These are phyloP conservation scores for Pangasius mekongensis DNA, from an alignment of 2,797 vertebrate species.

Conservation along the genomic window DNA sequence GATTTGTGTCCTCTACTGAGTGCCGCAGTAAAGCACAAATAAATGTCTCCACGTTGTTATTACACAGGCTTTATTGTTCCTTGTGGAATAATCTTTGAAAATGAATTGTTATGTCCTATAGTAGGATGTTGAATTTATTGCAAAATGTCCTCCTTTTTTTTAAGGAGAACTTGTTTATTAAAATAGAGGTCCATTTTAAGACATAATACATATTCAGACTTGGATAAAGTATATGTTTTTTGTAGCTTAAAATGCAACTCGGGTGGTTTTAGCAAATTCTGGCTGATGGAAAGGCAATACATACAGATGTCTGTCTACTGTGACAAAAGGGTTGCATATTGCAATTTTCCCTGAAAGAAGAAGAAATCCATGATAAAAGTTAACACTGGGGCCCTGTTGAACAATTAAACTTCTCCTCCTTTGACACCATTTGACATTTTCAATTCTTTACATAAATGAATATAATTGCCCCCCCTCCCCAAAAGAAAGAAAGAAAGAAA, in stretches of 20 bases:
- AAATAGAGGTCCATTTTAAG: conserved; percentile 44
- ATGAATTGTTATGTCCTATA: conserved; percentile 38
- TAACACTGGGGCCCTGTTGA: conserved; percentile 33
- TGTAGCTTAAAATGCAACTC: neutral
- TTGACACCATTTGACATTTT: conserved; percentile 54
- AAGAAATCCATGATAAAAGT: neutral
- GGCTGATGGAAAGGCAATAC: neutral
- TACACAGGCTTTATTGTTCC: conserved; percentile 67
- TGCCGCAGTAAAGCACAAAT: conserved; percentile 69
- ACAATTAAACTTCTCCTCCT: conserved; percentile 52
- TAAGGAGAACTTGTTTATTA: conserved; percentile 36
- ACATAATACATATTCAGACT: conserved; percentile 23
- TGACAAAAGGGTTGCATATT: neutral
- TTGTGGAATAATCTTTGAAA: conserved; percentile 57
- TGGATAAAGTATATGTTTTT: neutral
- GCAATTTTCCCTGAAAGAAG: neutral
- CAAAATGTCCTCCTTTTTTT: conserved; percentile 39
- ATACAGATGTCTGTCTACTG: neutral
- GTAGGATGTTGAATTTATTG: conserved; percentile 40
- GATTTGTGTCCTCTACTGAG: conserved; percentile 75
- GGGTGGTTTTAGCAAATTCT: neutral
- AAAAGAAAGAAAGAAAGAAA: neutral
- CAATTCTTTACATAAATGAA: conserved; percentile 58
- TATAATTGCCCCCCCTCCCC: conserved; percentile 60
- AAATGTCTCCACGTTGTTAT: conserved; percentile 71